phyloP scores from a whole-genome alignment of 2,113 vertebrate genomes.

The Leptobrachium leishanense region DNA sequence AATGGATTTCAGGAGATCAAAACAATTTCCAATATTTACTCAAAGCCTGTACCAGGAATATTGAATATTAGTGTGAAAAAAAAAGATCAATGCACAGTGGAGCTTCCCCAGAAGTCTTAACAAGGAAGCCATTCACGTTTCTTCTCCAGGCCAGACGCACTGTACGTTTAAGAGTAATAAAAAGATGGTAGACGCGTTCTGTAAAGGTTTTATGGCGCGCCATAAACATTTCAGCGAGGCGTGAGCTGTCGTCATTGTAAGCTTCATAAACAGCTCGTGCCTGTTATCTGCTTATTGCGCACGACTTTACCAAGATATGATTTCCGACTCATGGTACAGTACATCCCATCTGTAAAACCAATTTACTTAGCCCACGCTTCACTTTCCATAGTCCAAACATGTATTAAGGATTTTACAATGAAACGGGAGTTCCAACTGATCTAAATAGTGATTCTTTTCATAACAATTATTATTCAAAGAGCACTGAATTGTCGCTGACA shows the following conservation, averaged over 20 bases:
- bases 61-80: no score
- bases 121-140: conserved; percentile 22
- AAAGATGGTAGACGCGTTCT: conserved; percentile 32
- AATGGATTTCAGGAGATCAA: no score
- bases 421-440: background rate
- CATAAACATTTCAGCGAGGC: conserved; percentile 39
- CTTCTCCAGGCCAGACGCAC: conserved; percentile 61
- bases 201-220: conserved; percentile 31
- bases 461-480: no score
- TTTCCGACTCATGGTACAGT: conserved; percentile 28
- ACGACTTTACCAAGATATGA: conserved; percentile 5
- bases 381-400: background rate
- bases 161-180: conserved; percentile 53
- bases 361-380: conserved; percentile 19
- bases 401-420: background rate
- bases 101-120: conserved; percentile 12
- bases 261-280: conserved; percentile 30
- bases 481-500: no score
- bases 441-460: background rate
- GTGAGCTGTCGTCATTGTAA: conserved; percentile 20
- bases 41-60: no score
- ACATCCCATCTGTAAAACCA: conserved; percentile 30
- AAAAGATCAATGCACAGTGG: no score
- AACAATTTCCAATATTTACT: no score
- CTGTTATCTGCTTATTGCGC: conserved; percentile 40